Evolutionary conservation across 2,113 vertebrate genomes (phyloP).

Genomic region (Tragulus kanchil): DNA sequence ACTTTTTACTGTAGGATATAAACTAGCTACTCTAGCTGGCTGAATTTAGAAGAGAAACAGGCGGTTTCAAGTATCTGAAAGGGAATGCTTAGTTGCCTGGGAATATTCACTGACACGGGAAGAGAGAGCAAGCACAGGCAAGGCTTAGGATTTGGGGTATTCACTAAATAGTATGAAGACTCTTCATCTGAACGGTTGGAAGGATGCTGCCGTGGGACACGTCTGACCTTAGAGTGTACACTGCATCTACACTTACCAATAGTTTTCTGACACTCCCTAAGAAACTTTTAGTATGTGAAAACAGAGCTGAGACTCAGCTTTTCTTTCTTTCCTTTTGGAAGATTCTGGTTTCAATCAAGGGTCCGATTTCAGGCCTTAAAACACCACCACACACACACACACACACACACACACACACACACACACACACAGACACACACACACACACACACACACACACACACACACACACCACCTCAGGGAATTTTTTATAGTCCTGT

Average conservation of each 20-base stretch:
- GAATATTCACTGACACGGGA: not conserved
- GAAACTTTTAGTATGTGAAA: constrained; percentile 40
- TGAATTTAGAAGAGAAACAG: constrained; percentile 6
- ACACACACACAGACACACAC: constrained; percentile 13
- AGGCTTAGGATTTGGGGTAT: constrained; percentile 38
- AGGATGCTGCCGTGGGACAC: not conserved
- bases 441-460: constrained; percentile 40
- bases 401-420: too few species aligned
- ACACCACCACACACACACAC: constrained; percentile 41
- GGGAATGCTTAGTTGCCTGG: constrained; percentile 45
- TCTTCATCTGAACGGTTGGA: not conserved
- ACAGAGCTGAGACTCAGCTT: constrained; percentile 48
- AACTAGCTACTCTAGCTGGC: constrained; percentile 44
- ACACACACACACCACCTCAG: not conserved
- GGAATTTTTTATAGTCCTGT: constrained; percentile 52
- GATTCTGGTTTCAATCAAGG: constrained; percentile 81
- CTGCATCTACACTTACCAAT: not conserved
- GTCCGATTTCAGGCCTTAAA: constrained; percentile 68
- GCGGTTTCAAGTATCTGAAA: constrained; percentile 32
- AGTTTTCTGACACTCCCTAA: constrained; percentile 41
- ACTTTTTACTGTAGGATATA: constrained; percentile 54
- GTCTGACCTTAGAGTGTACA: not conserved
- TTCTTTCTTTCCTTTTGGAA: constrained; percentile 68
- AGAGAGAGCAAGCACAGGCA: constrained; percentile 27
- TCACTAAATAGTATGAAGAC: constrained; percentile 7